phyloP scores from a whole-genome alignment of 2,797 vertebrate genomes.

The Melanogrammus aeglefinus region DNA sequence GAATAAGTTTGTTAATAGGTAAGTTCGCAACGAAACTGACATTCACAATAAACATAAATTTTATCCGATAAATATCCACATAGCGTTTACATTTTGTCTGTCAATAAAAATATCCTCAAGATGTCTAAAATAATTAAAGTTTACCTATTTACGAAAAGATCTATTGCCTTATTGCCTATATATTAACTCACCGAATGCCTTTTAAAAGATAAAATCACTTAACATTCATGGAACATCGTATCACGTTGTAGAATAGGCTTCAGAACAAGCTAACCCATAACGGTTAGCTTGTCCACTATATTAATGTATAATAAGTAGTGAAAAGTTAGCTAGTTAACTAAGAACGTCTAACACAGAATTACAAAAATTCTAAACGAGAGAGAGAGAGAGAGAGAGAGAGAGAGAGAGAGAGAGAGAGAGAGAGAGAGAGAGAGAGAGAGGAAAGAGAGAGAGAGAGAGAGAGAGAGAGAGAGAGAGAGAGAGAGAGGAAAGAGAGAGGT shows the following conservation, averaged over 20 bases:
- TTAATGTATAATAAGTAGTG: background rate
- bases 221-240: background rate
- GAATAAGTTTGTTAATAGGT: conserved; percentile 7
- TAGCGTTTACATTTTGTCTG: background rate
- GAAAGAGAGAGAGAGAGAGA: too few relatives aligned
- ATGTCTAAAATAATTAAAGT: conserved; percentile 7
- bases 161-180: background rate
- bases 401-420: too few relatives aligned
- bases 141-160: background rate
- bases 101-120: conserved; percentile 4
- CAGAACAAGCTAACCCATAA: too few relatives aligned
- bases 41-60: conserved; percentile 16
- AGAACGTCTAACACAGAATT: background rate
- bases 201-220: background rate
- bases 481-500: too few relatives aligned
- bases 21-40: conserved; percentile 9
- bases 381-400: too few relatives aligned
- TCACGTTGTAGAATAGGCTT: too few relatives aligned
- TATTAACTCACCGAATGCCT: background rate
- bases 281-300: too few relatives aligned
- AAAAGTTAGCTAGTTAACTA: background rate
- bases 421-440: too few relatives aligned
- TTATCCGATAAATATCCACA: conserved; percentile 1
- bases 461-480: too few relatives aligned
- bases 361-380: background rate